phyloP scores from a whole-genome alignment of 1,140 invertebrate genomes.

The Drosophila kepulauana region DNA sequence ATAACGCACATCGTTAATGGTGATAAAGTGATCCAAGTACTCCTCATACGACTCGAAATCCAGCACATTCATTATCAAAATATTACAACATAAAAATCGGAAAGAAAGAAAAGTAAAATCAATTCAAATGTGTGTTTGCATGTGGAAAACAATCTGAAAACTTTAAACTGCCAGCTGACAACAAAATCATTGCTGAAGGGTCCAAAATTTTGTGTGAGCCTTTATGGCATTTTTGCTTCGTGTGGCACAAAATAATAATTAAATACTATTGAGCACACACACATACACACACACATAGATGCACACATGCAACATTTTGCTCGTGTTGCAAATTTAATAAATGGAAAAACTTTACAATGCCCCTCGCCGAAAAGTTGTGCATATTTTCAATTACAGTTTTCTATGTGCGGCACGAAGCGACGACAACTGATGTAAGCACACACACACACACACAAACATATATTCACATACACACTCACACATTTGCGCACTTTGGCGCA shows the following conservation, averaged over 20 bases:
- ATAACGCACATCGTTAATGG: slow-evolving; percentile 42
- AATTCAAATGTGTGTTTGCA: not conserved
- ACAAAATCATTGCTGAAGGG: slow-evolving; percentile 30
- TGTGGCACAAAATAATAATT: slow-evolving; percentile 56
- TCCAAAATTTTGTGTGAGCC: slow-evolving; percentile 8
- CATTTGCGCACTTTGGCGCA: slow-evolving; percentile 36
- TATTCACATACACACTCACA: slow-evolving; percentile 17
- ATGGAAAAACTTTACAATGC: slow-evolving; percentile 74
- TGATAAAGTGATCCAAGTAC: slow-evolving; percentile 53
- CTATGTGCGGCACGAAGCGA: slow-evolving; percentile 46
- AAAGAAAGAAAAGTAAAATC: slow-evolving; percentile 21
- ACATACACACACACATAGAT: slow-evolving; percentile 10
- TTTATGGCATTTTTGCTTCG: slow-evolving; percentile 19
- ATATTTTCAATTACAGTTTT: slow-evolving; percentile 78
- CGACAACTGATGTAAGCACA: slow-evolving; percentile 32
- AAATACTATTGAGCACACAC: slow-evolving; percentile 36
- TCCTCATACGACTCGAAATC: slow-evolving; percentile 40
- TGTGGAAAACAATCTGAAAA: slow-evolving; percentile 19
- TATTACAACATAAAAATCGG: not conserved
- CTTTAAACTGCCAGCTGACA: slow-evolving; percentile 38
- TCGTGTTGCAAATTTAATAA: slow-evolving; percentile 76
- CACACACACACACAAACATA: slow-evolving; percentile 18
- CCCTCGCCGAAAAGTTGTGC: slow-evolving; percentile 56
- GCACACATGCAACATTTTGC: slow-evolving; percentile 13
- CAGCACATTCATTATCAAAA: slow-evolving; percentile 32